Percentiles rank a stretch among this genome's conserved stretches.
Conservation (phyloP, 2,797 vertebrate species). For the Chelmon rostratus region DNA sequence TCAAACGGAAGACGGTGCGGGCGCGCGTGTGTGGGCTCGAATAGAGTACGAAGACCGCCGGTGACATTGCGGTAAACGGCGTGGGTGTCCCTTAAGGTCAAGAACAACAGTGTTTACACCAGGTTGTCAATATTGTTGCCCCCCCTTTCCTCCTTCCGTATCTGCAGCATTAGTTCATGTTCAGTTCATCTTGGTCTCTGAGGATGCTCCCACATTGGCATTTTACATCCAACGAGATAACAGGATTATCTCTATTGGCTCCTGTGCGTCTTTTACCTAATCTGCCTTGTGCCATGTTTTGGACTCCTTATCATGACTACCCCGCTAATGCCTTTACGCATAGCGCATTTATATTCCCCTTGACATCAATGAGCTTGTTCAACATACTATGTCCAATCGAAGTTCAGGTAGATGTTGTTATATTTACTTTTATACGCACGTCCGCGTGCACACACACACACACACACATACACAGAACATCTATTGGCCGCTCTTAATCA, state of each 20-base stretch:
- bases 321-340: constrained; percentile 74
- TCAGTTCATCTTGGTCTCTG: constrained; percentile 76
- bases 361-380: constrained; percentile 55
- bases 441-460: constrained; percentile 25
- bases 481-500: constrained; percentile 55
- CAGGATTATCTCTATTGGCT: constrained; percentile 75
- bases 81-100: constrained; percentile 78
- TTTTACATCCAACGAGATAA: constrained; percentile 75
- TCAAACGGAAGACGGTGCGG: constrained; percentile 40
- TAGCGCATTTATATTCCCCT: constrained; percentile 60
- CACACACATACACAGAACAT: constrained; percentile 7
- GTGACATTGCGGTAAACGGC: constrained; percentile 83
- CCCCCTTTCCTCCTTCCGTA: constrained; percentile 6
- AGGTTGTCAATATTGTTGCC: constrained; percentile 50
- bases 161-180: constrained; percentile 77
- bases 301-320: constrained; percentile 65
- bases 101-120: constrained; percentile 72
- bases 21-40: constrained; percentile 51
- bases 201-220: constrained; percentile 72
- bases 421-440: constrained; percentile 23
- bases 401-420: constrained; percentile 13
- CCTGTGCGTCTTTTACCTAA: constrained; percentile 64
- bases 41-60: constrained; percentile 29
- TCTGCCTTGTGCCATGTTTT: constrained; percentile 72
- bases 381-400: constrained; percentile 40